A percentile compares a stretch with the other conserved stretches of the same genome.
phyloP scores from a whole-genome alignment of 2,113 vertebrate genomes.

The Chrysemys picta region DNA sequence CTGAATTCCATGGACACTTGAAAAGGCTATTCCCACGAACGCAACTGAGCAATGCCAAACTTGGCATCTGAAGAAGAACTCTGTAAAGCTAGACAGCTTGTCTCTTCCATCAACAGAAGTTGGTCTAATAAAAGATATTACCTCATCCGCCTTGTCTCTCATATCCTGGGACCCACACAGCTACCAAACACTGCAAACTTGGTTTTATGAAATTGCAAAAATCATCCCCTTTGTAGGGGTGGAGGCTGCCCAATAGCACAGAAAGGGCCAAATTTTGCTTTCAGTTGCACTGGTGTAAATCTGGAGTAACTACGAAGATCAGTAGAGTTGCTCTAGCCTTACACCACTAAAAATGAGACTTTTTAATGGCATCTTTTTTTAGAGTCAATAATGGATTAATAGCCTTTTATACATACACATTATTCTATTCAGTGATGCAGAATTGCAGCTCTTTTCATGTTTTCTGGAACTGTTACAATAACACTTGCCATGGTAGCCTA shows the following conservation, averaged over 20 bases:
- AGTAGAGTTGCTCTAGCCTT: background rate
- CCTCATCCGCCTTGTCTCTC: too few relatives aligned
- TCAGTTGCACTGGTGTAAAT: background rate
- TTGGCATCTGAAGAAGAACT: too few relatives aligned
- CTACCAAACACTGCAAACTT: background rate
- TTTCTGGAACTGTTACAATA: background rate
- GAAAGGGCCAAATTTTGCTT: constrained; percentile 36
- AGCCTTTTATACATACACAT: background rate
- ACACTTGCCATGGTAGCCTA: background rate
- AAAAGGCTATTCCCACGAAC: constrained; percentile 59
- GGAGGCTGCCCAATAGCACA: constrained; percentile 39
- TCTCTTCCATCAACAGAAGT: too few relatives aligned
- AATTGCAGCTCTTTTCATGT: background rate
- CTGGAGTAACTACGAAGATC: constrained; percentile 17
- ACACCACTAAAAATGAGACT: background rate
- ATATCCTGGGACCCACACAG: too few relatives aligned
- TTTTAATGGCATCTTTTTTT: background rate
- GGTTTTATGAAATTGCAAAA: constrained; percentile 59
- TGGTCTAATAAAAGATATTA: too few relatives aligned
- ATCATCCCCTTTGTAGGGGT: constrained; percentile 60
- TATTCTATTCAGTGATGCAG: background rate
- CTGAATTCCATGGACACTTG: constrained; percentile 21
- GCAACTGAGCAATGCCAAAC: constrained; percentile 36
- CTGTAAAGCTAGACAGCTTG: too few relatives aligned
- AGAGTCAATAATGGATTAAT: background rate